Conservation (phyloP, 2,797 vertebrate species). For the Anabacerthia variegaticeps region DNA sequence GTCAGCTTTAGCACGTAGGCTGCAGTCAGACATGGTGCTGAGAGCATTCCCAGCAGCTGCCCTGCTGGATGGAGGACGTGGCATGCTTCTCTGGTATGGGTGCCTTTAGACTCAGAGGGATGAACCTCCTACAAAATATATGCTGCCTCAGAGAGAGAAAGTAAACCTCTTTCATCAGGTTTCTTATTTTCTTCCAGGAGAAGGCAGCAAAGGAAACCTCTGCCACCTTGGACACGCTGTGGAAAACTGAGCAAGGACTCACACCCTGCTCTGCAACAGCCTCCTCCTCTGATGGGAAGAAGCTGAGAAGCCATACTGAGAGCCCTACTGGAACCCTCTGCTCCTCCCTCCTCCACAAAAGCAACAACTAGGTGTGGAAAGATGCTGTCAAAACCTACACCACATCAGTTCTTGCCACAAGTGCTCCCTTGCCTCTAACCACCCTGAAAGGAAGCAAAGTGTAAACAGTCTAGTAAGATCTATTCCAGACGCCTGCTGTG, state of each 20-base stretch:
- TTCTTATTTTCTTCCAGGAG: background rate
- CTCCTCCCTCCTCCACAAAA: background rate
- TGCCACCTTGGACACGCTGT: background rate
- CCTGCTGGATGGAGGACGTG: fast-evolving
- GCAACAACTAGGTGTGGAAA: conserved; percentile 42
- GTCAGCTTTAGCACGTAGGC: background rate
- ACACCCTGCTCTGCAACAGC: background rate
- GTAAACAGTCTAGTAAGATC: conserved; percentile 16
- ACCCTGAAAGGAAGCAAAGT: background rate
- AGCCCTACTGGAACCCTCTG: background rate
- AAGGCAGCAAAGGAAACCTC: background rate
- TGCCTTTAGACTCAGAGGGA: background rate
- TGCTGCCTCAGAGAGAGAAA: background rate
- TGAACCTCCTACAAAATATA: background rate
- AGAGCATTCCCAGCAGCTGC: background rate
- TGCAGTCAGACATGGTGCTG: background rate
- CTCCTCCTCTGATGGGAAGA: background rate
- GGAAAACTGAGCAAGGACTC: background rate
- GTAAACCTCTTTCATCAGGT: background rate
- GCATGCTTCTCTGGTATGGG: background rate
- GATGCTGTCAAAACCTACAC: conserved; percentile 21
- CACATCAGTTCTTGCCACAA: conserved; percentile 31
- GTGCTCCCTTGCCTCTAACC: background rate
- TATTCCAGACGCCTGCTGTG: conserved; percentile 25
- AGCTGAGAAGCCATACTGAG: background rate